Conservation (phyloP, 2,797 vertebrate species). For the Meda fulgida region DNA sequence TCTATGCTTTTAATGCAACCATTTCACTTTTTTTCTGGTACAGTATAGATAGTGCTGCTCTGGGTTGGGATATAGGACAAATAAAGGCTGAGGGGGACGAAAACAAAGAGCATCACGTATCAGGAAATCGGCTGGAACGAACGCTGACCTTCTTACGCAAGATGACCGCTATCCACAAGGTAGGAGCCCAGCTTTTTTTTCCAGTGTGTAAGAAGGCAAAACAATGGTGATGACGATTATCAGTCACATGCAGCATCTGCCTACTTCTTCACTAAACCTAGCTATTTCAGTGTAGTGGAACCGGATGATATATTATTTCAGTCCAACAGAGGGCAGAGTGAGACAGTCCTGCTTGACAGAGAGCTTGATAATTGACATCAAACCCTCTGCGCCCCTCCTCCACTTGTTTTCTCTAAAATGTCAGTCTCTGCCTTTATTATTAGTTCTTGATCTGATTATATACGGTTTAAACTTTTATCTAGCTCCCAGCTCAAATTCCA, state of each 20-base stretch:
- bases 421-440: not conserved
- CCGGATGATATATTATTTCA: not conserved
- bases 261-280: not conserved
- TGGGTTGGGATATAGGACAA: conserved; percentile 36
- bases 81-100: conserved; percentile 18
- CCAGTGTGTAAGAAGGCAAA: not conserved
- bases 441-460: conserved; percentile 16
- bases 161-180: conserved; percentile 62
- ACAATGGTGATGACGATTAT: not conserved
- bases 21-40: not conserved
- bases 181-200: conserved; percentile 26
- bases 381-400: not conserved
- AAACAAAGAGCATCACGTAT: conserved; percentile 40
- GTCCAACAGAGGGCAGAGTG: conserved; percentile 54
- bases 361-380: not conserved
- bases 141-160: conserved; percentile 66
- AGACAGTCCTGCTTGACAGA: conserved; percentile 12
- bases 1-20: not conserved
- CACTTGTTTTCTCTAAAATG: not conserved
- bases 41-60: conserved; percentile 63
- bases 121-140: conserved; percentile 55
- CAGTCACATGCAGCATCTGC: not conserved
- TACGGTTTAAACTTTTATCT: not conserved
- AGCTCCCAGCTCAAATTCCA: not conserved
- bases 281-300: not conserved